Evolutionary conservation across 2,888 invertebrate species (phyloP).

Genomic region (Spodoptera exigua): DNA sequence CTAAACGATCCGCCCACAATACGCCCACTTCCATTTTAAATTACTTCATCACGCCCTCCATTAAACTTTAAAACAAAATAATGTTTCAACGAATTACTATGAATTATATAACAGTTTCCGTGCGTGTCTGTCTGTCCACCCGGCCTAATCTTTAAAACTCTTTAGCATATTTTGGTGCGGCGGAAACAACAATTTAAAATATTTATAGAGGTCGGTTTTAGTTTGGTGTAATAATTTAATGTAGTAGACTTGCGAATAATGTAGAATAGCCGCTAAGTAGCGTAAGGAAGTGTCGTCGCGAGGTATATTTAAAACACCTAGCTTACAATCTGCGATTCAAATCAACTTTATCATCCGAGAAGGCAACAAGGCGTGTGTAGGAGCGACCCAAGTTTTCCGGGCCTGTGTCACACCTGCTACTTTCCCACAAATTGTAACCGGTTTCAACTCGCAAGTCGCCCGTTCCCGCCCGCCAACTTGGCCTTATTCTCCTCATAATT

Average conservation of each 20-base stretch:
- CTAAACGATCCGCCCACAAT: slow-evolving; percentile 17
- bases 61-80: slow-evolving; percentile 31
- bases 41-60: slow-evolving; percentile 21
- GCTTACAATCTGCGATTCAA: slow-evolving; percentile 85
- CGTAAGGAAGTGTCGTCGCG: slow-evolving; percentile 43
- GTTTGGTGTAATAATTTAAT: slow-evolving; percentile 30
- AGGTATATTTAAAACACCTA: slow-evolving; percentile 71
- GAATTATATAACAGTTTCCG: slow-evolving; percentile 26
- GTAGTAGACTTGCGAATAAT: slow-evolving; percentile 44
- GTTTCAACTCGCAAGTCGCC: slow-evolving; percentile 81
- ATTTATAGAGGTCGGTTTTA: slow-evolving; percentile 36
- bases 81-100: slow-evolving; percentile 25
- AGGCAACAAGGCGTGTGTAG: slow-evolving; percentile 86
- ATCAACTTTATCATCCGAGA: slow-evolving; percentile 86
- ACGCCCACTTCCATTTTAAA: slow-evolving; percentile 38
- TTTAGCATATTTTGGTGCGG: slow-evolving; percentile 29
- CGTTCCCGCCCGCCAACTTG: slow-evolving; percentile 76
- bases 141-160: slow-evolving; percentile 34
- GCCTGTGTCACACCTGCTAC: slow-evolving; percentile 83
- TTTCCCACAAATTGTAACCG: slow-evolving; percentile 87
- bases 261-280: slow-evolving; percentile 44
- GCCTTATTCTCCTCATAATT: slow-evolving; percentile 86
- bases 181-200: slow-evolving; percentile 29
- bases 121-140: slow-evolving; percentile 26
- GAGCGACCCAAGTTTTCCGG: slow-evolving; percentile 77